Conservation (phyloP, 30 jellyfish, hydroid and myxozoan species). For the Nemopilema nomurai region DNA sequence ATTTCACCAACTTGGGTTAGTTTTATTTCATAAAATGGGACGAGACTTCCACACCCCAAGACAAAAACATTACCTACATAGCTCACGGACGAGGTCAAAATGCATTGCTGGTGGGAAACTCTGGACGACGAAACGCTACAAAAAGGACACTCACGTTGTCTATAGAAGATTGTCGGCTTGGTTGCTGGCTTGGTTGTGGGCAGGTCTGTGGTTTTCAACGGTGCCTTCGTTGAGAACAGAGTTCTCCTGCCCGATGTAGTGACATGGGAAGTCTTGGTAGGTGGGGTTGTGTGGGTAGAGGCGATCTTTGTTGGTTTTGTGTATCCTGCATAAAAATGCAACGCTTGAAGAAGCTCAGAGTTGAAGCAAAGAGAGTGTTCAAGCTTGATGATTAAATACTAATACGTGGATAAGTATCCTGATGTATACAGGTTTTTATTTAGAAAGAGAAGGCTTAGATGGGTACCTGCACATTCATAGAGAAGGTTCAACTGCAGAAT, state of each 20-base stretch:
- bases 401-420: not conserved
- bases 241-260: not conserved
- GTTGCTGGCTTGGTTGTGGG: not conserved
- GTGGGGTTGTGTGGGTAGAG: not conserved
- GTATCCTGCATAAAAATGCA: not conserved
- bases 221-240: not conserved
- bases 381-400: not conserved
- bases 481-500: conserved; percentile 63
- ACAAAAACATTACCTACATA: too few relatives aligned
- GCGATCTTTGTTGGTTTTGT: not conserved
- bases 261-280: not conserved
- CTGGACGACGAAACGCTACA: not conserved
- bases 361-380: not conserved
- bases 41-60: too few relatives aligned
- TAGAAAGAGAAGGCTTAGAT: not conserved
- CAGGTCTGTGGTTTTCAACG: not conserved
- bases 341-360: not conserved
- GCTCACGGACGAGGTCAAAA: too few relatives aligned
- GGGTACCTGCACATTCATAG: conserved; percentile 55
- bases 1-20: too few relatives aligned
- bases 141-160: not conserved
- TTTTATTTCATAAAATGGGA: too few relatives aligned
- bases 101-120: too few relatives aligned
- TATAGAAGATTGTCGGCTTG: too few relatives aligned
- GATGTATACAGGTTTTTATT: too few relatives aligned